Percentiles rank a stretch among this genome's conserved stretches.
phyloP scores from a whole-genome alignment of 2,888 invertebrate species.

The Thalpophila matura region DNA sequence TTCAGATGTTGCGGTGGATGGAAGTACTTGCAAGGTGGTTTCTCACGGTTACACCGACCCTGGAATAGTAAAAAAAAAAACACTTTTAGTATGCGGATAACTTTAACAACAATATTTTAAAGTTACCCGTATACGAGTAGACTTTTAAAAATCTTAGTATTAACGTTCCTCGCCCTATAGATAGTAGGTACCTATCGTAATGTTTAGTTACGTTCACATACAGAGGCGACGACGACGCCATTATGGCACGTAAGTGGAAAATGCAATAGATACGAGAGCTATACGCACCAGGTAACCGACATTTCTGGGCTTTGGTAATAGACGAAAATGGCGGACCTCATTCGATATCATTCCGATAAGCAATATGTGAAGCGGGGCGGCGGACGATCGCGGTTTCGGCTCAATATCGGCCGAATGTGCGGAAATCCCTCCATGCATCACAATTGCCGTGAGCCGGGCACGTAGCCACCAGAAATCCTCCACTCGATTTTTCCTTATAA shows the following conservation, averaged over 20 bases:
- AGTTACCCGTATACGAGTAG: neutral
- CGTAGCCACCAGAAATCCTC: constrained; percentile 82
- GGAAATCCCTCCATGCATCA: constrained; percentile 85
- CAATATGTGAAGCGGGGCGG: constrained; percentile 78
- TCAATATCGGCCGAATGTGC: constrained; percentile 81
- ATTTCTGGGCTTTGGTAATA: constrained; percentile 74
- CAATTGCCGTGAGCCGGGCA: constrained; percentile 83
- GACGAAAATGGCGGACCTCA: constrained; percentile 80
- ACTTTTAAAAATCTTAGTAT: constrained; percentile 14
- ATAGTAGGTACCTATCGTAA: constrained; percentile 38
- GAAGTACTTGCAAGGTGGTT: constrained; percentile 99
- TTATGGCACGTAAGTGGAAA: constrained; percentile 66
- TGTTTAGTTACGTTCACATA: constrained; percentile 43
- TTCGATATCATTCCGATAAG: constrained; percentile 84
- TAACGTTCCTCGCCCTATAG: constrained; percentile 15
- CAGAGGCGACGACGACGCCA: constrained; percentile 29
- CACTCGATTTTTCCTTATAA: constrained; percentile 84
- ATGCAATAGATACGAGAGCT: constrained; percentile 74
- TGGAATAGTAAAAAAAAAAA: constrained; percentile 87
- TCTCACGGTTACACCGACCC: constrained; percentile 99
- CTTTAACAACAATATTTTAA: constrained; percentile 4
- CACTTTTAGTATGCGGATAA: constrained; percentile 20
- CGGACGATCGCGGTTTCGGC: constrained; percentile 74
- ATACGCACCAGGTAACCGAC: constrained; percentile 71
- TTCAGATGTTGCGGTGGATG: constrained; percentile 99